Evolutionary conservation across 2,797 vertebrate genomes (phyloP).

Genomic region (Characodon lateralis): DNA sequence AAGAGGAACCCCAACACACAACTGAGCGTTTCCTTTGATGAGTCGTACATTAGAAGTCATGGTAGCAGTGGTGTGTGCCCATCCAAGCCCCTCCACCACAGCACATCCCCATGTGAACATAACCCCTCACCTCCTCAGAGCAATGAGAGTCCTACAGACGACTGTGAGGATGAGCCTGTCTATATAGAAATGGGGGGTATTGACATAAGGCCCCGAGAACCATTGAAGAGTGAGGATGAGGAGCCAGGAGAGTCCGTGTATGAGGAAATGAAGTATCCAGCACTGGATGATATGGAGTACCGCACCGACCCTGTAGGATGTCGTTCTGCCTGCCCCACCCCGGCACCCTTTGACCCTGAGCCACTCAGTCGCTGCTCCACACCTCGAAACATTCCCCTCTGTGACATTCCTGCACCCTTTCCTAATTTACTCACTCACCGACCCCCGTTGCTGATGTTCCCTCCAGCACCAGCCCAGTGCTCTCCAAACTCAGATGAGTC

Average conservation of each 20-base stretch:
- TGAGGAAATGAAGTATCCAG: constrained; percentile 98
- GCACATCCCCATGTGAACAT: constrained; percentile 69
- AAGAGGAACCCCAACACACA: constrained; percentile 98
- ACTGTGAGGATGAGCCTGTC: constrained; percentile 93
- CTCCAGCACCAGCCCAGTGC: constrained; percentile 94
- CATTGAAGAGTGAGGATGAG: constrained; percentile 87
- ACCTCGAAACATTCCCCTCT: constrained; percentile 89
- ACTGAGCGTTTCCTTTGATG: constrained; percentile 96
- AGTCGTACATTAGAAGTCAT: constrained; percentile 91
- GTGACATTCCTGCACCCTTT: constrained; percentile 97
- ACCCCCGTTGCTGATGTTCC: constrained; percentile 95
- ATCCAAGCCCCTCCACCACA: constrained; percentile 65
- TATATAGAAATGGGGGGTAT: constrained; percentile 98
- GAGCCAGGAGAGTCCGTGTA: constrained; percentile 97
- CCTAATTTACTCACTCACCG: constrained; percentile 96
- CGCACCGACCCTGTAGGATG: constrained; percentile 88
- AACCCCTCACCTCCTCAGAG: constrained; percentile 87
- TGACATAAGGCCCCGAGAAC: constrained; percentile 87
- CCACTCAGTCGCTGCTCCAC: constrained; percentile 88
- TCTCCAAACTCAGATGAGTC: constrained; percentile 98
- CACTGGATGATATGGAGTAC: constrained; percentile 91
- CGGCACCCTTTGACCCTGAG: constrained; percentile 92
- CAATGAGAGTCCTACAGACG: constrained; percentile 84
- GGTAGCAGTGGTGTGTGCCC: constrained; percentile 78
- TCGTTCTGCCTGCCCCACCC: constrained; percentile 93